These are phyloP conservation scores for Drosophila miranda DNA, from an alignment of 1,140 invertebrate species.

Conservation along the genomic window DNA sequence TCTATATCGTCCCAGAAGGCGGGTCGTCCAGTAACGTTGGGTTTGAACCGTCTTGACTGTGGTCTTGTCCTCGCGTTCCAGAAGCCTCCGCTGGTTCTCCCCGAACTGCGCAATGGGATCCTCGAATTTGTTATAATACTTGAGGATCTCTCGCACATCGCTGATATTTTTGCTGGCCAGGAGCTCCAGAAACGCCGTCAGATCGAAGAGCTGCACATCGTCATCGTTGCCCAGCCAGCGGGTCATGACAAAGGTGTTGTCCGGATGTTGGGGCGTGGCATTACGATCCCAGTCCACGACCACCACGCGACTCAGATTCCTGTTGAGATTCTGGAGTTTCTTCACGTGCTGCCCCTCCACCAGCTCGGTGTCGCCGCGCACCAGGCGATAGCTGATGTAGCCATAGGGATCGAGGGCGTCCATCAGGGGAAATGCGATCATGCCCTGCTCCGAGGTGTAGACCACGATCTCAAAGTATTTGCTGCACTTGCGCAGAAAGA, in stretches of 20 bases:
- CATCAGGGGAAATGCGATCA: constrained; percentile 96
- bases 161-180: constrained; percentile 93
- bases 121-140: constrained; percentile 96
- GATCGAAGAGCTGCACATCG: constrained; percentile 93
- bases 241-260: constrained; percentile 93
- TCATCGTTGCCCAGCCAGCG: constrained; percentile 97
- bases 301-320: constrained; percentile 97
- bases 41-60: too few species aligned
- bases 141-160: constrained; percentile 96
- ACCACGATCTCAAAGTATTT: constrained; percentile 98
- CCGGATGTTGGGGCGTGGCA: constrained; percentile 92
- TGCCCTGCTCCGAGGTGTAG: constrained; percentile 95
- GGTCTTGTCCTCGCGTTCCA: constrained; percentile 82
- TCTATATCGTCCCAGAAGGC: too few species aligned
- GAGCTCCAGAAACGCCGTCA: constrained; percentile 95
- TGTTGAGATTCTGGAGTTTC: constrained; percentile 95
- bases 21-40: too few species aligned
- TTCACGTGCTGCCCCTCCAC: constrained; percentile 97
- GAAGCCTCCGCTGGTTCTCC: constrained; percentile 91
- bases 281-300: constrained; percentile 97
- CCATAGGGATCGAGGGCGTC: constrained; percentile 96
- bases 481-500: constrained; percentile 95
- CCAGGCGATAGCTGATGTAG: constrained; percentile 94
- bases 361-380: constrained; percentile 97
- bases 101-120: constrained; percentile 96